Evolutionary conservation across 2,888 invertebrate genomes (phyloP), one percentile per base, ranked within the genome.

Genomic region (Platycnemis pennipes): DNA sequence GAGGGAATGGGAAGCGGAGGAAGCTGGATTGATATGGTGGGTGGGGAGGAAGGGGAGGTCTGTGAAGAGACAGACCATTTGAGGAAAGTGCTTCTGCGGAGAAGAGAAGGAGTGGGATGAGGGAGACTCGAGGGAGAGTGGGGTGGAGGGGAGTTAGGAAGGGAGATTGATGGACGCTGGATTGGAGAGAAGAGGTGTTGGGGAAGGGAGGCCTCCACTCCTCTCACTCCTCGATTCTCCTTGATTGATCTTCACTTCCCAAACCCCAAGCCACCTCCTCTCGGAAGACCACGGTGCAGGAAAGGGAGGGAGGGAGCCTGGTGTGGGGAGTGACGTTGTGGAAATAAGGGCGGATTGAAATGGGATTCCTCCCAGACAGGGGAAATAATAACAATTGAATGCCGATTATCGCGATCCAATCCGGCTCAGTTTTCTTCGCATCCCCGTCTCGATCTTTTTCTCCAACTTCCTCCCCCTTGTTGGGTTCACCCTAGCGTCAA

Each of bases 321-420:
- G 11, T 16, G 11, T 11, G 77, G n/a, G n/a, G 63, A 26, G 63
- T 19, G n/a, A n/a, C 22, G 22, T 19, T 56, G 5, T 3, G 56
- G 3, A 56, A 11, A 56, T 56, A 5, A 22, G 22, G 31, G 69
- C 7, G 69, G 31, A 8, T 31, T 0, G 69, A 69, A 19, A 69
- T 19, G 26, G 63, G 63, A 19, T 26, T 87, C 45, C 45, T 37
- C 37, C 56, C 88, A 19, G 56, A 44, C 87, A 26, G 63, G 19
- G 31, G 56, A 63, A 91, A 91, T 63, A 42, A 63, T 91, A 91
- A 44, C 91, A 31, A 63, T 56, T 91, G 63, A 91, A 91, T 42
- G 37, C 42, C 91, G 91, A 91, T 91, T 63, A 91, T 63, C 63
- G 56, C 91, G 44, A 26, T 37, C 37, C 44, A 37, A 56, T 42